Conservation (phyloP, 1,140 invertebrate species). For the Pinna nobilis region DNA sequence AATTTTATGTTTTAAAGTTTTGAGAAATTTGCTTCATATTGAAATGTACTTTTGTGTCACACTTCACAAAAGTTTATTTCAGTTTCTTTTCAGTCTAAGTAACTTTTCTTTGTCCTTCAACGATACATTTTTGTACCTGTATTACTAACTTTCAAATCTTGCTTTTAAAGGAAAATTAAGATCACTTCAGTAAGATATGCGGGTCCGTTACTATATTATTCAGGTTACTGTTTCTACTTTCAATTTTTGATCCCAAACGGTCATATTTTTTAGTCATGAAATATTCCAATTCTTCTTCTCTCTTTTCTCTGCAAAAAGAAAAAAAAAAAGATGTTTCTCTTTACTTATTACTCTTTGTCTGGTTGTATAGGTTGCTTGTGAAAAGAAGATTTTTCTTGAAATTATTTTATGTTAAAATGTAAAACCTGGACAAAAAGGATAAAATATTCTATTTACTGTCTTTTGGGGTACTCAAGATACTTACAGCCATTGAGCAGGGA, state of each 20-base stretch:
- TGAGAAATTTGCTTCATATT: no score
- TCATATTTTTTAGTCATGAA: constrained; percentile 72
- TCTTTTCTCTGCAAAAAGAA: constrained; percentile 62
- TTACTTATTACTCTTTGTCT: no score
- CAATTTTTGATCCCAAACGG: constrained; percentile 65
- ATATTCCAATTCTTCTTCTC: constrained; percentile 72
- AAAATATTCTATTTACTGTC: neutral
- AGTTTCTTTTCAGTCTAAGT: neutral
- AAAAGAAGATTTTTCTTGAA: no score
- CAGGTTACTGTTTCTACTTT: constrained; percentile 47
- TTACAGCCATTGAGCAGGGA: no score
- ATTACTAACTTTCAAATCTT: neutral
- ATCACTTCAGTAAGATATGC: constrained; percentile 58
- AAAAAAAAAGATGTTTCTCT: no score
- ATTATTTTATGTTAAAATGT: neutral
- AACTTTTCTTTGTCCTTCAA: neutral
- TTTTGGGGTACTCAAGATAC: no score
- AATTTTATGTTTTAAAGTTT: no score
- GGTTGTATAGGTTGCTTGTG: no score
- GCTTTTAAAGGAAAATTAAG: neutral
- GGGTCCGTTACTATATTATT: constrained; percentile 56
- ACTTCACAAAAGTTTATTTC: no score
- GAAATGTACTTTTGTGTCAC: no score
- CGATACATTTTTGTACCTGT: neutral
- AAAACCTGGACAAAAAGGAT: neutral